Evolutionary conservation across 2,113 vertebrate genomes (phyloP), one percentile per base, ranked within the genome.

Genomic region (Gallinago undulata): DNA sequence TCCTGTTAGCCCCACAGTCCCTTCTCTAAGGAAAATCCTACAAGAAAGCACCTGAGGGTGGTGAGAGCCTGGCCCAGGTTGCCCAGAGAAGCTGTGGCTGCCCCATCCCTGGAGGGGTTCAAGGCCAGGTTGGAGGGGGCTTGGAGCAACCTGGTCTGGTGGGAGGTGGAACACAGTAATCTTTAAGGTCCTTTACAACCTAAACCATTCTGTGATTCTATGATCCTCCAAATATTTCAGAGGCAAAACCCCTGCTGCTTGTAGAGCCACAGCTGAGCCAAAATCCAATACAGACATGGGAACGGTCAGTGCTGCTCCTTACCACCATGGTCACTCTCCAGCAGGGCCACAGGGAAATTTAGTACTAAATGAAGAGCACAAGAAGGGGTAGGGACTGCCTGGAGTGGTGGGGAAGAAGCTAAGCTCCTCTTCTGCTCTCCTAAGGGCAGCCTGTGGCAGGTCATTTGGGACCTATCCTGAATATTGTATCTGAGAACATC

Each of bases 221-320:
- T 59, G 57, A 76, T 22, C 31, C 60, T 63, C 50, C 16, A 47
- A 63, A 60, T 30, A 30, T n/a, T 68, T 30, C 66, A 66, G 2
- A 51, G 10, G 30, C 19, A 51, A 63, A 74, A 35, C 9, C 6
- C 35, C 1, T 10, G 31, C n/a, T 41, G 24, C 37, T 57, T 17
- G 9, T 13, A 59, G 53, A 41, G 43, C 59, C 72, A 30, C 31
- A 33, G 25, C 28, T 43, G 45, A 89, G 70, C 57, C 15, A 11
- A 67, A 70, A 81, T 6, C 6, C 56, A 89, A 11, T 0, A 9
- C 19, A 57, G 78, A 30, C 16, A 7, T 0, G 5, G 50, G 30
- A 60, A 19, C 0, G 3, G 37, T 13, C 76, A 56, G 37, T 7
- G 35, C 66, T 91, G 70, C 21, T 84, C 30, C 64, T 93, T 28